Conservation (phyloP, 2,888 invertebrate species). For the Baccha elongata region DNA sequence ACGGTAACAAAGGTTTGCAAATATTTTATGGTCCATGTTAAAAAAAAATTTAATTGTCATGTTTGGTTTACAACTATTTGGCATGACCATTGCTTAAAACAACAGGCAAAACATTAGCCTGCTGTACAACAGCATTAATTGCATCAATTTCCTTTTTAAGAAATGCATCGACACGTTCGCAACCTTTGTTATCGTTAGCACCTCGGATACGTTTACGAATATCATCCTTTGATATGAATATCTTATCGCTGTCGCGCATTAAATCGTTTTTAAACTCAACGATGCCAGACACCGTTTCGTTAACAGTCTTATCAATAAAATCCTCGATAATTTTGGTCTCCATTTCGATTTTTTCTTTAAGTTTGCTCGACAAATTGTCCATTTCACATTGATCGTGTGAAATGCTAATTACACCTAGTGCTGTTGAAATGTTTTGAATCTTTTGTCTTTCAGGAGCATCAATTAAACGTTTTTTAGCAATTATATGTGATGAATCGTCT, state of each 20-base stretch:
- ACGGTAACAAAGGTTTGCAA: conserved; percentile 7
- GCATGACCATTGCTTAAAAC: conserved; percentile 82
- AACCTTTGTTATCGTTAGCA: conserved; percentile 71
- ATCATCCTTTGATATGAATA: conserved; percentile 76
- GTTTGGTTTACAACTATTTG: conserved; percentile 78
- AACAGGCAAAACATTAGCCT: conserved; percentile 81
- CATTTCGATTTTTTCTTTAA: conserved; percentile 81
- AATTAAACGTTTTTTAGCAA: conserved; percentile 30
- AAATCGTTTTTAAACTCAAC: conserved; percentile 82
- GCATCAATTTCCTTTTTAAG: conserved; percentile 82
- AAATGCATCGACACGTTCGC: conserved; percentile 77
- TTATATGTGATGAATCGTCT: conserved; percentile 9
- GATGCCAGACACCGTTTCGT: conserved; percentile 82
- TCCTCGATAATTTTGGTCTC: conserved; percentile 82
- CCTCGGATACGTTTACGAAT: conserved; percentile 80
- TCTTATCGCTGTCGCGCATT: conserved; percentile 79
- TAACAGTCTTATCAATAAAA: conserved; percentile 82
- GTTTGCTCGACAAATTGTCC: conserved; percentile 81
- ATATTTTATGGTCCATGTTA: conserved; percentile 46
- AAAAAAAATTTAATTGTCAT: conserved; percentile 35
- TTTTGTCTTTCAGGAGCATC: conserved; percentile 38
- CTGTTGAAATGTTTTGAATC: conserved; percentile 73
- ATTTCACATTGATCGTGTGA: conserved; percentile 82
- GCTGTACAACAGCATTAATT: conserved; percentile 82
- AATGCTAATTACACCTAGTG: conserved; percentile 80